A percentile compares a stretch with the other conserved stretches of the same genome.
These are phyloP conservation scores for Brenthis ino DNA, from an alignment of 2,888 invertebrate genomes.

Conservation along the genomic window DNA sequence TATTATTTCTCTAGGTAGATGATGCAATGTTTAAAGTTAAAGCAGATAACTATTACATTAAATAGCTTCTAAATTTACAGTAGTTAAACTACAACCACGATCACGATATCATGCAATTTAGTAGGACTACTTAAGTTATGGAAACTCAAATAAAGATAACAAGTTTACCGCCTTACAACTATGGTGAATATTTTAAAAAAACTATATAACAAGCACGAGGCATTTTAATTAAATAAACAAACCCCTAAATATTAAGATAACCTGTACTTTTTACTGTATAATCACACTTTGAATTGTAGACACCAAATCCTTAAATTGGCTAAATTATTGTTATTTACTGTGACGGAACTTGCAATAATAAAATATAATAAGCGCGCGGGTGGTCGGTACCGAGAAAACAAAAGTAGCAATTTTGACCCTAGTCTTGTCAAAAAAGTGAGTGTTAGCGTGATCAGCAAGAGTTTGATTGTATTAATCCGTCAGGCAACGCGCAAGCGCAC, in stretches of 20 bases:
- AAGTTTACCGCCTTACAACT: not conserved
- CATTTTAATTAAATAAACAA: too few species aligned
- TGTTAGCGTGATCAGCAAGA: constrained; percentile 54
- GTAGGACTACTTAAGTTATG: not conserved
- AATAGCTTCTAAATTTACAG: too few species aligned
- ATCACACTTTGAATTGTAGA: not conserved
- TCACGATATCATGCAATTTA: too few species aligned
- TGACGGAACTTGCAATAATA: constrained; percentile 20
- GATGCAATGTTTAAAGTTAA: too few species aligned
- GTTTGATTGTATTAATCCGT: constrained; percentile 60
- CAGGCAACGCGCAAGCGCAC: constrained; percentile 55
- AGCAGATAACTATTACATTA: too few species aligned
- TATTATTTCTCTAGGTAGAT: too few species aligned
- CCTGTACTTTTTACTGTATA: not conserved
- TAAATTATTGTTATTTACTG: constrained; percentile 16
- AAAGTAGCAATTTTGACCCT: constrained; percentile 45
- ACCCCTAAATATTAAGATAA: too few species aligned
- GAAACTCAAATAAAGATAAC: not conserved
- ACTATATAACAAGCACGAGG: too few species aligned
- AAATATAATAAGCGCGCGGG: constrained; percentile 30
- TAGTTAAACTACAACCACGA: too few species aligned
- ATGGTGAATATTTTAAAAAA: too few species aligned
- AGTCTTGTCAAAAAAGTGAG: constrained; percentile 47
- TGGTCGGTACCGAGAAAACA: constrained; percentile 36
- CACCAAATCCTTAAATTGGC: not conserved